phyloP scores from a whole-genome alignment of 2,113 vertebrate species.

The Mirounga angustirostris region DNA sequence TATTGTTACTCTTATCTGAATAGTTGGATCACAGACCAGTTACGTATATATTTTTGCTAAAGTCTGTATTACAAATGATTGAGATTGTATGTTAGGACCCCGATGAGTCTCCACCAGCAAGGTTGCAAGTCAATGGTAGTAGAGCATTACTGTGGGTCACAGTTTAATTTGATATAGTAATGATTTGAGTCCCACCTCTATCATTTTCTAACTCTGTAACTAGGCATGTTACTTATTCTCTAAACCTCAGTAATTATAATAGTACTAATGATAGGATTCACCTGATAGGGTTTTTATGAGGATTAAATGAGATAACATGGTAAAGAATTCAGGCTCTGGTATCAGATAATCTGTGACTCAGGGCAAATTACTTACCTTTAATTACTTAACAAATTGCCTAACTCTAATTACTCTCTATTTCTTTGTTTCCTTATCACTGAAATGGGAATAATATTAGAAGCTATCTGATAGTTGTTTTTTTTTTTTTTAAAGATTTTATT shows the following conservation, averaged over 20 bases:
- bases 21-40: background rate
- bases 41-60: background rate
- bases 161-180: background rate
- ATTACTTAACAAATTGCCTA: background rate
- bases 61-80: background rate
- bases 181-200: background rate
- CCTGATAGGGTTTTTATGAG: background rate
- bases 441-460: background rate
- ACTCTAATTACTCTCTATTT: background rate
- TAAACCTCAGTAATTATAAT: background rate
- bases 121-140: background rate
- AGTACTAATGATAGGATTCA: background rate
- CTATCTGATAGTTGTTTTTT: background rate
- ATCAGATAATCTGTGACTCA: background rate
- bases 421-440: slow-evolving; percentile 20
- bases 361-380: background rate
- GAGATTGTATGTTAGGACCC: background rate
- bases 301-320: slow-evolving; percentile 43
- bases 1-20: background rate
- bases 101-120: background rate
- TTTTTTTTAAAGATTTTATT: no score
- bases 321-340: background rate
- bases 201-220: background rate
- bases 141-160: background rate
- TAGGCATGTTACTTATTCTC: background rate